phyloP scores from a whole-genome alignment of 2,113 vertebrate genomes.

The Paracanthobrama guichenoti region DNA sequence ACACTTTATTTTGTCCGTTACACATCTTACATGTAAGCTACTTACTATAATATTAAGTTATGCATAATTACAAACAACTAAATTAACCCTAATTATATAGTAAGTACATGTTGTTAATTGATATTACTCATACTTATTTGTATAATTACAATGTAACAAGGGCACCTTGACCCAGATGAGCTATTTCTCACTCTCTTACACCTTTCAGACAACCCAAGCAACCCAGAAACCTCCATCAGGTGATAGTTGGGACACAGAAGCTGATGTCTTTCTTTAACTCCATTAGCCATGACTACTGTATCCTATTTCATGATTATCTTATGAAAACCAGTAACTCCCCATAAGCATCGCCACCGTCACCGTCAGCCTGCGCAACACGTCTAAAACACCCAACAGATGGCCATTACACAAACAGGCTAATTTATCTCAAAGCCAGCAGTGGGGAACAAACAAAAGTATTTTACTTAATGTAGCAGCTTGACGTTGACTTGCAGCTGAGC shows the following conservation, averaged over 20 bases:
- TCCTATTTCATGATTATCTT: slow-evolving; percentile 91
- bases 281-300: slow-evolving; percentile 91
- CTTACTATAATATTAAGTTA: too few species aligned
- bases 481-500: slow-evolving; percentile 78
- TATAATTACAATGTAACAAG: too few species aligned
- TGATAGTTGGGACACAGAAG: slow-evolving; percentile 53
- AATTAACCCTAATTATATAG: too few species aligned
- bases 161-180: too few species aligned
- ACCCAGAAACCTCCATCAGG: background rate
- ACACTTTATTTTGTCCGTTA: too few species aligned
- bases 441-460: slow-evolving; percentile 85
- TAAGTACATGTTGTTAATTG: too few species aligned
- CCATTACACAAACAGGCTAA: slow-evolving; percentile 87
- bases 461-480: slow-evolving; percentile 84
- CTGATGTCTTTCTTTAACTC: slow-evolving; percentile 87
- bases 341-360: slow-evolving; percentile 1
- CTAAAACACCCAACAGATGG: slow-evolving; percentile 96
- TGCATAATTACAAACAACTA: too few species aligned
- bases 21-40: too few species aligned
- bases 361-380: slow-evolving; percentile 72
- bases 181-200: background rate
- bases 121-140: too few species aligned
- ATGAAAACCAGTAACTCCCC: slow-evolving; percentile 74
- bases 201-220: slow-evolving; percentile 60
- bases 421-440: slow-evolving; percentile 88